Evolutionary conservation across 1,140 invertebrate species (phyloP).

Genomic region (Grapholita molesta): DNA sequence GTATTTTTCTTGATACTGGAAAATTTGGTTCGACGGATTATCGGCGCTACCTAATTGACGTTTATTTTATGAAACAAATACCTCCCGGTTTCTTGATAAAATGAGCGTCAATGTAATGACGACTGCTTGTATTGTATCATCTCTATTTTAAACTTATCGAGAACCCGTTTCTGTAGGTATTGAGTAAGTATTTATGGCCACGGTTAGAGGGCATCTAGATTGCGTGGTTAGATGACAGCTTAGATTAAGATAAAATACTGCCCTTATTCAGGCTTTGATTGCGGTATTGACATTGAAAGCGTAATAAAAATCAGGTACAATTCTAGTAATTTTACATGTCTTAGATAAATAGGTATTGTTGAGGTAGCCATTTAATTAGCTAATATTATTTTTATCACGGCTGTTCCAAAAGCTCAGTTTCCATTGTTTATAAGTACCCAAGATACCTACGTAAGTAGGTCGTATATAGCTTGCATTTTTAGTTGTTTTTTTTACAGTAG

Average conservation of each 20-base stretch:
- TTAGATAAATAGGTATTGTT: no score
- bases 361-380: no score
- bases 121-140: not conserved
- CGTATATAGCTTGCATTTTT: no score
- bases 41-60: not conserved
- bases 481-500: no score
- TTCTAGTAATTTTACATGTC: no score
- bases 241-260: not conserved
- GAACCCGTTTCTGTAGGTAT: conserved; percentile 11
- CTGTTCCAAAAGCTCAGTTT: no score
- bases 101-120: not conserved
- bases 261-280: not conserved
- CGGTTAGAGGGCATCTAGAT: not conserved
- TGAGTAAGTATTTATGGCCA: not conserved
- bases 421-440: no score
- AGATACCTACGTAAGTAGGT: no score
- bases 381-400: no score
- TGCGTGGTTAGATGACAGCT: not conserved
- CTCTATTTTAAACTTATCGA: conserved; percentile 15
- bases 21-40: not conserved
- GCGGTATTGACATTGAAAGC: not conserved
- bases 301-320: no score
- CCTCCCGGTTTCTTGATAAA: not conserved
- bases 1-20: not conserved
- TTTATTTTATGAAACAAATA: not conserved